Percentiles rank a stretch among this genome's conserved stretches.
Evolutionary conservation across 2,888 invertebrate genomes (phyloP).

Genomic region (Loripinus fragilis): DNA sequence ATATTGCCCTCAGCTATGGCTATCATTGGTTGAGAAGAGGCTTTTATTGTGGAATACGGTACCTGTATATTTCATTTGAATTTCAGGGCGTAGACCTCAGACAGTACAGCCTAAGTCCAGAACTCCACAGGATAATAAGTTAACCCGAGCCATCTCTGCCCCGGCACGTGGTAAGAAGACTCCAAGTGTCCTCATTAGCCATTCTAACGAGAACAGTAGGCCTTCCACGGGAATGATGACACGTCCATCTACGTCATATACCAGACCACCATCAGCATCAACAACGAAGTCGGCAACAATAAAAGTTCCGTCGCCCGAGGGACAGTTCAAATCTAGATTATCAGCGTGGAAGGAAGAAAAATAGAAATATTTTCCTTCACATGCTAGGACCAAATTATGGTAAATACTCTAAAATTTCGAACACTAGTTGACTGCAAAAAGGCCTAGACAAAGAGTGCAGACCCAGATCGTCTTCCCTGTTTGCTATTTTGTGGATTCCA

Average conservation of each 20-base stretch:
- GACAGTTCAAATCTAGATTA: constrained; percentile 60
- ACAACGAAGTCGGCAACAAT: constrained; percentile 59
- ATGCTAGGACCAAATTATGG: too few species aligned
- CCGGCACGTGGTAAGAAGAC: constrained; percentile 63
- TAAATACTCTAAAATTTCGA: too few species aligned
- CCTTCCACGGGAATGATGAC: constrained; percentile 59
- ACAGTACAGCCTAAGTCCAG: constrained; percentile 57
- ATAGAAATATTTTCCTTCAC: too few species aligned
- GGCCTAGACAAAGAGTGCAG: too few species aligned
- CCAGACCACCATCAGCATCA: constrained; percentile 57
- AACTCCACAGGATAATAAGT: constrained; percentile 36
- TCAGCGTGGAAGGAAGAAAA: constrained; percentile 67
- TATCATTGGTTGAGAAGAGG: too few species aligned
- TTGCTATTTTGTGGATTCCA: too few species aligned
- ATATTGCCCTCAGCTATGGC: too few species aligned
- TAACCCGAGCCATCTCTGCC: constrained; percentile 62
- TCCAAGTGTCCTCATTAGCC: constrained; percentile 60
- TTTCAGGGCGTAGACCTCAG: constrained; percentile 55
- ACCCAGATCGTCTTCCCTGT: too few species aligned
- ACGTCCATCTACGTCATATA: constrained; percentile 53
- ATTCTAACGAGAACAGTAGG: constrained; percentile 59
- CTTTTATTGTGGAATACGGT: too few species aligned
- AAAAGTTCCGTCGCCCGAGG: constrained; percentile 59
- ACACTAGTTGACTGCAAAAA: too few species aligned
- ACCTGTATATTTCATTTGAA: too few species aligned